phyloP scores from a whole-genome alignment of 2,888 invertebrate genomes.

The Silvanus unidentatus region DNA sequence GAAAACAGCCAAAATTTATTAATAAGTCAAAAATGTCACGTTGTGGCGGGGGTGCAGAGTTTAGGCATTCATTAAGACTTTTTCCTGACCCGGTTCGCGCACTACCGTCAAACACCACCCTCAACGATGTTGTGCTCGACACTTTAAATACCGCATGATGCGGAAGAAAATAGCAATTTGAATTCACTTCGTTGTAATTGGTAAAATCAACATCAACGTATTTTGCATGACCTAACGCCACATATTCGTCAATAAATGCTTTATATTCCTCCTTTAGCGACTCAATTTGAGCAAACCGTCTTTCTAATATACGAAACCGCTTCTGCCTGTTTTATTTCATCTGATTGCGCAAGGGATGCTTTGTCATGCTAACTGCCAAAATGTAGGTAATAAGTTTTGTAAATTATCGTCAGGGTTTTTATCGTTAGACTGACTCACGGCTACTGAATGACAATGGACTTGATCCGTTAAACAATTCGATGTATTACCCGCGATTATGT shows the following conservation, averaged over 20 bases:
- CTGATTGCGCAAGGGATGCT: too few species aligned
- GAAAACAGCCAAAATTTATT: conserved; percentile 6
- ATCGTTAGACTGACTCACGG: too few species aligned
- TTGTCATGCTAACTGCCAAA: too few species aligned
- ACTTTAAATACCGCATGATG: conserved; percentile 12
- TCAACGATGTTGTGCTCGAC: conserved; percentile 10
- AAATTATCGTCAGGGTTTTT: too few species aligned
- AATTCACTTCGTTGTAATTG: not conserved
- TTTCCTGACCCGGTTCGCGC: conserved; percentile 7
- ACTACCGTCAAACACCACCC: conserved; percentile 17
- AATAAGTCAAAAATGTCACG: not conserved
- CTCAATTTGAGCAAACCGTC: not conserved
- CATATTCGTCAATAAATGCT: conserved; percentile 14
- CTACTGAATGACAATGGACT: too few species aligned
- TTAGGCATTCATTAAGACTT: conserved; percentile 13
- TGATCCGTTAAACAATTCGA: too few species aligned
- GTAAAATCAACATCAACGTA: conserved; percentile 2
- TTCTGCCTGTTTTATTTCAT: too few species aligned
- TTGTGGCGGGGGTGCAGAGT: too few species aligned
- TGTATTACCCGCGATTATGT: too few species aligned
- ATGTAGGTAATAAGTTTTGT: too few species aligned
- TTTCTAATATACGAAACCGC: not conserved
- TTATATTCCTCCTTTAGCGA: conserved; percentile 7
- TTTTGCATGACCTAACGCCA: conserved; percentile 6
- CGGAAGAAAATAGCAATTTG: conserved; percentile 10